Evolutionary conservation across 1,140 invertebrate genomes (phyloP).

Genomic region (Anthonomus grandis): DNA sequence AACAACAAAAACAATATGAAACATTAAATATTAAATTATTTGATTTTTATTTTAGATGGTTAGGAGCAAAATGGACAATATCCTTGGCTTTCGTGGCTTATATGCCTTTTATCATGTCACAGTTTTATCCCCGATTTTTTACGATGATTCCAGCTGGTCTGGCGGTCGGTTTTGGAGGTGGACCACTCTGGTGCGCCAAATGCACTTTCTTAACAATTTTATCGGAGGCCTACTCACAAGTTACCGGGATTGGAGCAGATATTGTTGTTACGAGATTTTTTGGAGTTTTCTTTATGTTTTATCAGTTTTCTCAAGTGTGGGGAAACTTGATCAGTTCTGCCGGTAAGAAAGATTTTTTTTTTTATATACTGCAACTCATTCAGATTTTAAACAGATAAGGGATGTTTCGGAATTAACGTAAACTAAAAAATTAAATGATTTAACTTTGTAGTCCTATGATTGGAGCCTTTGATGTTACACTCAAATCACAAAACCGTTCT

Average conservation of each 20-base stretch:
- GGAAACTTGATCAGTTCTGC: conserved; percentile 89
- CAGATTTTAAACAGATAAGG: no score
- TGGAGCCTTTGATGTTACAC: no score
- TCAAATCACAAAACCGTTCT: no score
- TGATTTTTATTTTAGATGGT: conserved; percentile 56
- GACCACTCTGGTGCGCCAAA: conserved; percentile 87
- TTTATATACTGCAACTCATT: no score
- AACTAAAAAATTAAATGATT: no score
- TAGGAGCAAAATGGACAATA: conserved; percentile 85
- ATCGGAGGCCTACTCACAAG: conserved; percentile 65
- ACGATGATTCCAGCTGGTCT: conserved; percentile 84
- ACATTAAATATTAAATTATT: no score
- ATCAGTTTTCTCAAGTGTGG: conserved; percentile 89
- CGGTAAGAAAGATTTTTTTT: conserved; percentile 50
- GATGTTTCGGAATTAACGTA: no score
- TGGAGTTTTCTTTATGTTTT: conserved; percentile 90
- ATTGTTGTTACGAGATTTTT: conserved; percentile 81
- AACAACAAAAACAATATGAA: no score
- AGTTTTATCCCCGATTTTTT: conserved; percentile 79
- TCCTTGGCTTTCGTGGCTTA: conserved; percentile 80
- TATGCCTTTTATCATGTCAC: conserved; percentile 81
- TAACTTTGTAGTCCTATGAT: no score
- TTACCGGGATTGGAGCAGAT: conserved; percentile 64
- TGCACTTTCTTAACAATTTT: conserved; percentile 83
- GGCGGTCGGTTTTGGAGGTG: conserved; percentile 80